Evolutionary conservation across 1,140 invertebrate species (phyloP).

Genomic region (Drosophila novamexicana): DNA sequence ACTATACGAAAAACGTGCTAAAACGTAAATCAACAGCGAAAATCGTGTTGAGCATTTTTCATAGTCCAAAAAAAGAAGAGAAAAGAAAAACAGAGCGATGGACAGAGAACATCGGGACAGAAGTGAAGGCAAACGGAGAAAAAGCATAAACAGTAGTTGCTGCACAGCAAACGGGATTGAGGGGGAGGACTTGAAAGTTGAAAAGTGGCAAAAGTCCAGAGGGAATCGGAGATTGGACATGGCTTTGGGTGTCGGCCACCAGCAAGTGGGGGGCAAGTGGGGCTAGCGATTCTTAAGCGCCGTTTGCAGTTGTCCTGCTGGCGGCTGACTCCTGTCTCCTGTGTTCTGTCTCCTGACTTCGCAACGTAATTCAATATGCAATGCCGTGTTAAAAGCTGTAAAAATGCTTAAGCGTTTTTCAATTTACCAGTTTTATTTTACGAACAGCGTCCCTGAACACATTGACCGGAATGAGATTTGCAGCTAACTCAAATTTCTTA

Average conservation of each 20-base stretch:
- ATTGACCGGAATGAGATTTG: constrained; percentile 70
- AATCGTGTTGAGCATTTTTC: constrained; percentile 80
- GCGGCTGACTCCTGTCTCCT: constrained; percentile 4
- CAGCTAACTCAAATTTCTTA: constrained; percentile 69
- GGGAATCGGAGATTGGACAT: constrained; percentile 46
- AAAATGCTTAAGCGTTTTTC: constrained; percentile 82
- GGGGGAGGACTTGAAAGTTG: constrained; percentile 28
- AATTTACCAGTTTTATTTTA: constrained; percentile 79
- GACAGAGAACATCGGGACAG: constrained; percentile 10
- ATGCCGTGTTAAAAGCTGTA: constrained; percentile 78
- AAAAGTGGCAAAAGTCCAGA: constrained; percentile 53
- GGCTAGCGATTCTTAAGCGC: constrained; percentile 42
- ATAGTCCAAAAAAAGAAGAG: constrained; percentile 48
- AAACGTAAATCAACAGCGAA: constrained; percentile 82
- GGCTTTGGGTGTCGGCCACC: constrained; percentile 34
- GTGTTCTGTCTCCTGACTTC: constrained; percentile 28
- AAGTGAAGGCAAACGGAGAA: constrained; percentile 44
- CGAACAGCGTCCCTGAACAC: constrained; percentile 28
- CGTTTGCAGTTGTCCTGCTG: constrained; percentile 39
- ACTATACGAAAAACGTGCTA: constrained; percentile 77
- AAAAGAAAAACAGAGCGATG: constrained; percentile 25
- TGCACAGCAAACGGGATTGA: neutral
- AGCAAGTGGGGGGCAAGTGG: constrained; percentile 21
- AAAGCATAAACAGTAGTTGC: constrained; percentile 59
- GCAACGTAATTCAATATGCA: constrained; percentile 79